Percentiles rank a stretch among this genome's conserved stretches.
phyloP scores from a whole-genome alignment of 2,888 invertebrate genomes.

The Cyrtodaria siliqua region DNA sequence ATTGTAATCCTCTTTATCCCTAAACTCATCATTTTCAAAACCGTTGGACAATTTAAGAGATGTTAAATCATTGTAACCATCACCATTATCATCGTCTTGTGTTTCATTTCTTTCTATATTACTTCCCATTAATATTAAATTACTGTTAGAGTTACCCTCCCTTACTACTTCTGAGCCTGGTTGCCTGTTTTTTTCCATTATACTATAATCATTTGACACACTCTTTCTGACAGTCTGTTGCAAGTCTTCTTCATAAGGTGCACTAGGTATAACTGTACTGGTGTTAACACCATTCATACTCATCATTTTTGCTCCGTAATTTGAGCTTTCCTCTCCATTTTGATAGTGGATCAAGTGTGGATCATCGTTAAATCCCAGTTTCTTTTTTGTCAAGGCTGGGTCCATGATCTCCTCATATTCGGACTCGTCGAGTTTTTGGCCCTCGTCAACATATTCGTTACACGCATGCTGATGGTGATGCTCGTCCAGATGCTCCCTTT shows the following conservation, averaged over 20 bases:
- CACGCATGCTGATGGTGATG: slow-evolving; percentile 18
- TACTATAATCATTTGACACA: slow-evolving; percentile 55
- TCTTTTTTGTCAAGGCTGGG: slow-evolving; percentile 30
- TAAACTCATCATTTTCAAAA: slow-evolving; percentile 6
- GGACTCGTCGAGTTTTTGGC: slow-evolving; percentile 60
- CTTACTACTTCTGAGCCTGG: not conserved
- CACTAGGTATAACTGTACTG: slow-evolving; percentile 49
- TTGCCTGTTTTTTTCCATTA: not conserved
- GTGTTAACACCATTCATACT: slow-evolving; percentile 28
- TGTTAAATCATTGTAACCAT: not conserved
- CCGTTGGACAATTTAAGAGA: not conserved
- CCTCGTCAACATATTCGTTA: slow-evolving; percentile 65
- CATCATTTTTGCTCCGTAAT: slow-evolving; percentile 10
- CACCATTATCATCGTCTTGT: not conserved
- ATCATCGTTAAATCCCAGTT: slow-evolving; percentile 20
- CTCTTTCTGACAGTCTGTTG: slow-evolving; percentile 35
- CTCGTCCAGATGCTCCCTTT: slow-evolving; percentile 35
- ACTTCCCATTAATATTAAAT: too few species aligned
- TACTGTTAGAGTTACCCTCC: not conserved
- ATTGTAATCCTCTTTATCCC: not conserved
- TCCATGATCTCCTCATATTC: slow-evolving; percentile 70
- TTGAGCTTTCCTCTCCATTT: slow-evolving; percentile 24
- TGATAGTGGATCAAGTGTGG: slow-evolving; percentile 19
- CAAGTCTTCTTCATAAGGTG: slow-evolving; percentile 56
- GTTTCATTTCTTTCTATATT: not conserved